Evolutionary conservation across 2,888 invertebrate genomes (phyloP), one percentile per base, ranked within the genome.

Genomic region (Cheilosia pagana): DNA sequence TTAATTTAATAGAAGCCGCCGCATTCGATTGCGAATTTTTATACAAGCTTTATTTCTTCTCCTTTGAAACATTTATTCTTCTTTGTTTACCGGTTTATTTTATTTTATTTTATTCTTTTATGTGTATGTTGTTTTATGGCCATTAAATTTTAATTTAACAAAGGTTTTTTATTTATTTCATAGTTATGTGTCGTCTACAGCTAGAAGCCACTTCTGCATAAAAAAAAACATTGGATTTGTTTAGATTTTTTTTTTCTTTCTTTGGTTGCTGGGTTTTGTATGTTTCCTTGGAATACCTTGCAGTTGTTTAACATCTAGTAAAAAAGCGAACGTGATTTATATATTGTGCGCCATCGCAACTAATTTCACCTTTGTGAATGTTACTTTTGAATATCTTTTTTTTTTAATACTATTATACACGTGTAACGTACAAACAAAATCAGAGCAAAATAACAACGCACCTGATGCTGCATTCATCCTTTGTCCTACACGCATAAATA

Each of bases 111-210:
- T 53, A 57, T 52, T 31, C 7, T n/a, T 62, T 53, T 75, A n/a
- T 81, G 67, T 82, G 82, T 82, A 48, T 68, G 55, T 82, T 77
- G 53, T 77, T 52, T 65, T 65, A 50, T 23, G 50, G 60, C 28
- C 28, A 75, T 75, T 82, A 48, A 82, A 65, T 76, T 77, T 62
- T 35, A 72, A 77, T 72, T 72, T 77, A 72, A 77, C 71, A 77
- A 82, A 50, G 50, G 53, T 63, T 81, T 83, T 78, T 78, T 83
- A 48, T 67, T 74, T 57, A 72, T 50, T 83, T 74, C 71, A 72
- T 82, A 83, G 78, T 78, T 78, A 63, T 79, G 79, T 83, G 78
- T 83, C 74, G 79, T 83, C 83, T 79, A 53, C 82, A 65, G 65
- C 59, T 83, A 74, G 83, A 70, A 59, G 16, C 52, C 57, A 70